Evolutionary conservation across 2,113 vertebrate genomes (phyloP).

Genomic region (Neofelis nebulosa): DNA sequence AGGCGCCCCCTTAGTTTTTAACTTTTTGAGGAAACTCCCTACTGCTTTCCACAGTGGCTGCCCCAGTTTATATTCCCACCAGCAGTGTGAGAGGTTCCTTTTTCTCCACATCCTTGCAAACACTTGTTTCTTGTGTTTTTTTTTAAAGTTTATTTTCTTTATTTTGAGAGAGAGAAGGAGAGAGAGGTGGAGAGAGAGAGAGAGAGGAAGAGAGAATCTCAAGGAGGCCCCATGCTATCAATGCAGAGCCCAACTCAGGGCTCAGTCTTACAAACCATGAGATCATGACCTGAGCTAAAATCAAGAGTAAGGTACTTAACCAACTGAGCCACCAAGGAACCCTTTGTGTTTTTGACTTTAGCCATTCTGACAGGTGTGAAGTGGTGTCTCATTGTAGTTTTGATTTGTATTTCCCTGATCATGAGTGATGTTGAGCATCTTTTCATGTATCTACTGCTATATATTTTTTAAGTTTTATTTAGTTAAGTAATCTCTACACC

Average conservation of each 20-base stretch:
- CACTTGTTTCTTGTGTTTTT: background rate
- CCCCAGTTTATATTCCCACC: background rate
- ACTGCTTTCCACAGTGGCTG: background rate
- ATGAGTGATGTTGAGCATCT: background rate
- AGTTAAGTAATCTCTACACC: too few relatives aligned
- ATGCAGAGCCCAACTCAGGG: too few relatives aligned
- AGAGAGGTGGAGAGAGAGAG: too few relatives aligned
- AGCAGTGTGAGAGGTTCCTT: background rate
- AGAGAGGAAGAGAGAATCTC: too few relatives aligned
- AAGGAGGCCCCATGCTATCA: too few relatives aligned
- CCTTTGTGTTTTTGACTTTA: background rate
- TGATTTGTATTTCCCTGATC: background rate
- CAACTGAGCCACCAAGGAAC: too few relatives aligned
- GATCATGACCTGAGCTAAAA: too few relatives aligned
- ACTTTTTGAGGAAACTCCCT: background rate
- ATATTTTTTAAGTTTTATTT: too few relatives aligned
- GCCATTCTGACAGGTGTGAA: background rate
- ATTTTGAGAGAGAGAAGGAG: too few relatives aligned
- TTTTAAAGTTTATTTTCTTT: too few relatives aligned
- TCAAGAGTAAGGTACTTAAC: too few relatives aligned
- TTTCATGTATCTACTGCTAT: background rate
- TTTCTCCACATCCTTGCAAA: background rate
- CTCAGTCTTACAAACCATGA: too few relatives aligned
- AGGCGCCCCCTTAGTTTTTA: background rate
- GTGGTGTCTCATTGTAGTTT: background rate